Evolutionary conservation across 2,797 vertebrate genomes (phyloP).

Genomic region (Gallinago nigripennis): DNA sequence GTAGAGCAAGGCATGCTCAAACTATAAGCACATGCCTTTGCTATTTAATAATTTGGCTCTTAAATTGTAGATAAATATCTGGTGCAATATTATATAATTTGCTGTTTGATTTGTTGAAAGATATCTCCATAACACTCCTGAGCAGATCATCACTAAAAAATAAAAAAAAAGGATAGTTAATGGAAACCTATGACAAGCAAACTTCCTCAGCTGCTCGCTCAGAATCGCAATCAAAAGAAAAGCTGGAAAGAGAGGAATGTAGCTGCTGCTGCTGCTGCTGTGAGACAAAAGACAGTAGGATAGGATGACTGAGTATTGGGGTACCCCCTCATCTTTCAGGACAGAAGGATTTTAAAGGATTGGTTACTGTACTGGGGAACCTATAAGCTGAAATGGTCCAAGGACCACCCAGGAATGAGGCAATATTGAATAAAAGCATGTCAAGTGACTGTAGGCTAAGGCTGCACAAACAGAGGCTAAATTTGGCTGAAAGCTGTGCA

Average conservation of each 20-base stretch:
- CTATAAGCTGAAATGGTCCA: not conserved
- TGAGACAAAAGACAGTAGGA: not conserved
- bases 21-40: not conserved
- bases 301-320: not conserved
- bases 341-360: not conserved
- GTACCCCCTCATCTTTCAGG: not conserved
- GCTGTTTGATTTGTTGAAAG: not conserved
- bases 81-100: not conserved
- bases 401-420: not conserved
- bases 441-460: not conserved
- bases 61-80: not conserved
- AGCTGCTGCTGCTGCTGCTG: not conserved
- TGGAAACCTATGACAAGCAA: not conserved
- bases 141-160: not conserved
- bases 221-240: not conserved
- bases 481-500: not conserved
- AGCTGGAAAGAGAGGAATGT: not conserved
- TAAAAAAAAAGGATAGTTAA: not conserved
- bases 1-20: not conserved
- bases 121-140: not conserved
- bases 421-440: not conserved
- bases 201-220: not conserved
- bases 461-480: not conserved
- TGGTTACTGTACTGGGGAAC: not conserved
- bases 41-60: not conserved